phyloP scores from a whole-genome alignment of 2,888 invertebrate species.

The Cylindroiulus punctatus region DNA sequence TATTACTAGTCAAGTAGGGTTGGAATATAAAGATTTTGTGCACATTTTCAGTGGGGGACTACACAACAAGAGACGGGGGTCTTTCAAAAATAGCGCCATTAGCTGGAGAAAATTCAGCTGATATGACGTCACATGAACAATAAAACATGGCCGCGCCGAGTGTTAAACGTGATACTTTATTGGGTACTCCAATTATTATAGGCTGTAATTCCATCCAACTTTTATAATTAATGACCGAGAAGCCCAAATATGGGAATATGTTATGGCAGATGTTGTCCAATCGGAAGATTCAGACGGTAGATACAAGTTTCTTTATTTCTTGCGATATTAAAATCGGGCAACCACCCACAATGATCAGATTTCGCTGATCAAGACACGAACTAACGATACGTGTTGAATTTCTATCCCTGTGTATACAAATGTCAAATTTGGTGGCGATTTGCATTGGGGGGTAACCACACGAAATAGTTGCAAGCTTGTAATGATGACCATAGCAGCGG shows the following conservation, averaged over 20 bases:
- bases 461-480: background rate
- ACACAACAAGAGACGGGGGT: too few relatives aligned
- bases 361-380: background rate
- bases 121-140: background rate
- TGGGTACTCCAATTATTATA: background rate
- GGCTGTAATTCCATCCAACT: background rate
- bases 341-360: background rate
- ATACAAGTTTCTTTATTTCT: background rate
- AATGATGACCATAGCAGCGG: too few relatives aligned
- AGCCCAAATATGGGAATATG: constrained; percentile 53
- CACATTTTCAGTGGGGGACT: too few relatives aligned
- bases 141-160: constrained; percentile 22
- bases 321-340: constrained; percentile 9
- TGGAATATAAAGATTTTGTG: too few relatives aligned
- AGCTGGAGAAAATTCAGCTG: background rate
- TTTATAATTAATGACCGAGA: constrained; percentile 8
- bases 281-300: constrained; percentile 53
- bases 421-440: background rate
- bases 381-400: background rate
- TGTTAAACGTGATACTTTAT: constrained; percentile 13
- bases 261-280: constrained; percentile 55
- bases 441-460: background rate
- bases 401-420: background rate
- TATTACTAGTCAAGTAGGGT: too few relatives aligned
- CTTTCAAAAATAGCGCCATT: constrained; percentile 11